Evolutionary conservation across 2,888 invertebrate genomes (phyloP), one percentile per base, ranked within the genome.

Genomic region (Andrena bicolor): DNA sequence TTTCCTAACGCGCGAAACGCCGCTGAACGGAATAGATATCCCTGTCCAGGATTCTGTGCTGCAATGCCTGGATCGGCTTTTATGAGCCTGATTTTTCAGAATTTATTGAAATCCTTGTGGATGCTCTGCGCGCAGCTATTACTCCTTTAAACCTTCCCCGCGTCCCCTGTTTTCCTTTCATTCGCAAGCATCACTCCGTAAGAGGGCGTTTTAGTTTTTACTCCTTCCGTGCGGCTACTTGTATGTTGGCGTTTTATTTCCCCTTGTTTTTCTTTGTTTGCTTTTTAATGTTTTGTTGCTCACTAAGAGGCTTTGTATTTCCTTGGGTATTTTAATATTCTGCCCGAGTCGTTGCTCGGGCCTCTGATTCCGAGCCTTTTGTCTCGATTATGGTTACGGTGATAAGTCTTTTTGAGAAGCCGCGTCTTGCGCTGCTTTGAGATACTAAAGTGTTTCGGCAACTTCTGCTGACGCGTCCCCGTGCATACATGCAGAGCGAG

Each of bases 371-470:
- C 1, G 41, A 13, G 41, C 41, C 41, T 13, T 13, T 41, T 41
- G 41, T 41, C 41, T 41, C 41, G 16, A 41, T 41, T 41, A 41
- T 41, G 13, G 41, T 41, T 41, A 41, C 13, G 16, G 30, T 20
- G 20, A 32, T 30, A 26, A 63, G 66, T 53, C 41, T 71, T 79
- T 68, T 70, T 64, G 35, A 4, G 51, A 26, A 30, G 41, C 35
- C 41, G 58, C 65, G n/a, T 76, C 66, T 72, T 65, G 65, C 58
- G 68, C 76, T 69, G 66, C 65, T 71, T 81, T 63, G 76, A 82
- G 77, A 85, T 83, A 85, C 41, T 80, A 79, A 79, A 61, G 63
- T 58, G 73, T 58, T 66, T 68, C 65, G 78, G 66, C 76, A 73
- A 70, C 53, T 70, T 66, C 75, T 66, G 76, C 58, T 35, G 73